Percentiles rank a stretch among this genome's conserved stretches.
Evolutionary conservation across 2,113 vertebrate species (phyloP).

Genomic region (Leptocoma aspasia): DNA sequence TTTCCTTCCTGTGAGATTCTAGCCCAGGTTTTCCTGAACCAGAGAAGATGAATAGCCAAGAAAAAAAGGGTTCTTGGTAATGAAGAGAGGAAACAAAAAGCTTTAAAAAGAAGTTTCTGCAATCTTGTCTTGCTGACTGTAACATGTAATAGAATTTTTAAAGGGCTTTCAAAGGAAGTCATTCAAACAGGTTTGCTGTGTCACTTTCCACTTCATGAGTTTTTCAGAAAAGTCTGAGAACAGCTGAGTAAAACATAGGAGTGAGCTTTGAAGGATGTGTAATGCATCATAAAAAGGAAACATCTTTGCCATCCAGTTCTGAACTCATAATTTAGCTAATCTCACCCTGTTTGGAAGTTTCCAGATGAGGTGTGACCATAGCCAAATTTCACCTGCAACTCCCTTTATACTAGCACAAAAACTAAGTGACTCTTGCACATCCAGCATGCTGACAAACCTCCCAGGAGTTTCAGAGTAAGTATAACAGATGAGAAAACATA

Average conservation of each 20-base stretch:
- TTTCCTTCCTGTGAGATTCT: background rate
- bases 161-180: background rate
- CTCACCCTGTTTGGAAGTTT: background rate
- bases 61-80: background rate
- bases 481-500: background rate
- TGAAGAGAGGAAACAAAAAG: background rate
- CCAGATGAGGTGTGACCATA: background rate
- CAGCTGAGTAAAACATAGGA: background rate
- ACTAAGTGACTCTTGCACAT: background rate
- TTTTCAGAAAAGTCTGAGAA: constrained; percentile 20
- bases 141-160: background rate
- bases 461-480: background rate
- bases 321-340: background rate
- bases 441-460: background rate
- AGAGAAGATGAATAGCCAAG: background rate
- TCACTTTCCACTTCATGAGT: background rate
- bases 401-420: background rate
- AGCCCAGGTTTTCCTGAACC: background rate
- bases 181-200: background rate
- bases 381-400: background rate
- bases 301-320: background rate
- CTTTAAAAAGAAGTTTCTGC: background rate
- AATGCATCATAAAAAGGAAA: background rate
- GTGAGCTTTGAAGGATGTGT: background rate
- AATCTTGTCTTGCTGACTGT: background rate